These are phyloP conservation scores for Melieria picta DNA, from an alignment of 2,888 invertebrate species.

Conservation along the genomic window DNA sequence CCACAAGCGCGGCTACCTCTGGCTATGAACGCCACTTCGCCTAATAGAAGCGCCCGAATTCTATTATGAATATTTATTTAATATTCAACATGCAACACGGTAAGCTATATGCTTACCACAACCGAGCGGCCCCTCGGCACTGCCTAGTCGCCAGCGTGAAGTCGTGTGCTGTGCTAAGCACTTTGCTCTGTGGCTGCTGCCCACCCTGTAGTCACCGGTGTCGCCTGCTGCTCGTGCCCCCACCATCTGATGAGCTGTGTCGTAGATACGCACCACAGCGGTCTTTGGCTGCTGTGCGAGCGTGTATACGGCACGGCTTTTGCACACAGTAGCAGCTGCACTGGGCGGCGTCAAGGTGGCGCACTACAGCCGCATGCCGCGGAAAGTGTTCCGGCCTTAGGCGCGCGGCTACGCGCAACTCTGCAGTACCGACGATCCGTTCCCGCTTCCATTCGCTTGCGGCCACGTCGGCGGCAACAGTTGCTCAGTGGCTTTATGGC, in stretches of 20 bases:
- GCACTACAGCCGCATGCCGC: background rate
- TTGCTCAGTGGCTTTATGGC: conserved; percentile 4
- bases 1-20: conserved; percentile 29
- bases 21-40: conserved; percentile 33
- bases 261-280: too few species aligned
- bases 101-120: background rate
- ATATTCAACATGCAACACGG: too few species aligned
- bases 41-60: background rate
- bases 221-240: too few species aligned
- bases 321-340: background rate
- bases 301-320: background rate
- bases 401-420: too few species aligned
- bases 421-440: background rate
- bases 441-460: conserved; percentile 31
- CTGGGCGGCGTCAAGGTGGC: background rate
- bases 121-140: too few species aligned
- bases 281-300: background rate
- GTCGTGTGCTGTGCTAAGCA: background rate
- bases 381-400: too few species aligned
- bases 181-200: background rate
- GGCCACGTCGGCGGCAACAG: background rate
- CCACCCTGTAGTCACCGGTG: too few species aligned
- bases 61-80: background rate
- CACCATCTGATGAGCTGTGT: too few species aligned
- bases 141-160: background rate